Conservation (phyloP, 2,113 vertebrate genomes). For the Sapayoa aenigma region DNA sequence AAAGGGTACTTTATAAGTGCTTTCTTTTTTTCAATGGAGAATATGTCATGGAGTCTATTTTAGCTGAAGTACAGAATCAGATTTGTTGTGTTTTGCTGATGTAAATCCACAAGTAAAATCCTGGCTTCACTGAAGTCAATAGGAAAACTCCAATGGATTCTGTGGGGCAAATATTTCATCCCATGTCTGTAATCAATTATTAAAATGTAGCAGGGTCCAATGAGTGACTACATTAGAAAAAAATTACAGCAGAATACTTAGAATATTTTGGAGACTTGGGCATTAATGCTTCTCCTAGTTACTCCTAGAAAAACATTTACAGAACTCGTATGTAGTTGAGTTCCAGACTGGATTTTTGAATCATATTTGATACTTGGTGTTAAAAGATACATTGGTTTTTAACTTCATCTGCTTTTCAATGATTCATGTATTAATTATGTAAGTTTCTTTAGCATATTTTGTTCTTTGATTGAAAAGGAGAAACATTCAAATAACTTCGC, state of each 20-base stretch:
- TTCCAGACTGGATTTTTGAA: background rate
- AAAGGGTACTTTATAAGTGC: background rate
- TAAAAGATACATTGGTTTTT: background rate
- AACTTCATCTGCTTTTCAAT: background rate
- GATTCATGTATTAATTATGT: background rate
- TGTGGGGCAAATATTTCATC: background rate
- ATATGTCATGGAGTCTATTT: background rate
- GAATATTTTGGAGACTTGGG: constrained; percentile 49
- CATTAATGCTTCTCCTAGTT: constrained; percentile 64
- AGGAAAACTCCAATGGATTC: constrained; percentile 29
- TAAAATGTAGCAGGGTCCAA: constrained; percentile 58
- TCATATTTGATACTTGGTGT: background rate
- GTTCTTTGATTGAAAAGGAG: background rate
- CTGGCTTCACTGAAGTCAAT: background rate
- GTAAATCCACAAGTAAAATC: constrained; percentile 23
- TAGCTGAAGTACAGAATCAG: constrained; percentile 50
- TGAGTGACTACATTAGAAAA: constrained; percentile 40
- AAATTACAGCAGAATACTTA: constrained; percentile 50
- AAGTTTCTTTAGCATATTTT: background rate
- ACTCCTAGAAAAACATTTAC: constrained; percentile 68
- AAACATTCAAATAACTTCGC: background rate
- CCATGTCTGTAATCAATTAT: constrained; percentile 65
- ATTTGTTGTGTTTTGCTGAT: constrained; percentile 28
- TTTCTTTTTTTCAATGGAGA: background rate
- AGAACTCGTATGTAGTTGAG: background rate